These are phyloP conservation scores for Pachypanchax playfairii DNA, from an alignment of 2,113 vertebrate species.

Conservation along the genomic window DNA sequence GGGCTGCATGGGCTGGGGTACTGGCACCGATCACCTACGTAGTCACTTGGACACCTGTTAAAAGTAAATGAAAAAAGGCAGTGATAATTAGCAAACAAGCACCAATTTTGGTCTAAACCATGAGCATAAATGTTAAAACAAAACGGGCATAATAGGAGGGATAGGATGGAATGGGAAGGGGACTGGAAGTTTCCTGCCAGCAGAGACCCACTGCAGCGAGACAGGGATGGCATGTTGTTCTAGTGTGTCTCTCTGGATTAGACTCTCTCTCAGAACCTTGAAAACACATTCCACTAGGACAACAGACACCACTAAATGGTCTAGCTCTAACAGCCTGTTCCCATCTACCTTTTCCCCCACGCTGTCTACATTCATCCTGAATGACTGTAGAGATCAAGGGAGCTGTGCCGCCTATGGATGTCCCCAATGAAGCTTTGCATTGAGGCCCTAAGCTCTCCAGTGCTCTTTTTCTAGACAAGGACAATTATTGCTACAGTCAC, in stretches of 20 bases:
- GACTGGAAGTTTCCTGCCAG: slow-evolving; percentile 57
- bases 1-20: slow-evolving; percentile 86
- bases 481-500: slow-evolving; percentile 47
- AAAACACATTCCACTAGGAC: slow-evolving; percentile 75
- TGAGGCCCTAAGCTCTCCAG: slow-evolving; percentile 52
- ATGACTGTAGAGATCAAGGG: slow-evolving; percentile 71
- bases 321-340: slow-evolving; percentile 45
- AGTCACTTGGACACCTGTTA: slow-evolving; percentile 82
- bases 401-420: slow-evolving; percentile 39
- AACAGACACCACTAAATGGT: slow-evolving; percentile 60
- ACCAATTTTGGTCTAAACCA: slow-evolving; percentile 11
- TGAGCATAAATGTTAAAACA: slow-evolving; percentile 43
- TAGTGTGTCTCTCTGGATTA: slow-evolving; percentile 76
- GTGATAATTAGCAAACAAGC: slow-evolving; percentile 26
- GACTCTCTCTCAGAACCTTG: slow-evolving; percentile 67
- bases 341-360: slow-evolving; percentile 66
- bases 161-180: slow-evolving; percentile 10
- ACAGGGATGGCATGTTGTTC: slow-evolving; percentile 75
- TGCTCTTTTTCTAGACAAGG: slow-evolving; percentile 26
- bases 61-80: slow-evolving; percentile 4
- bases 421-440: slow-evolving; percentile 53
- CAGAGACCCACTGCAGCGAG: slow-evolving; percentile 36
- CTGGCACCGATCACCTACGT: slow-evolving; percentile 86
- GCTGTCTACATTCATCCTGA: slow-evolving; percentile 67
- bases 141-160: slow-evolving; percentile 4